Evolutionary conservation across 2,113 vertebrate genomes (phyloP).

Genomic region (Phylloscopus whistleri): DNA sequence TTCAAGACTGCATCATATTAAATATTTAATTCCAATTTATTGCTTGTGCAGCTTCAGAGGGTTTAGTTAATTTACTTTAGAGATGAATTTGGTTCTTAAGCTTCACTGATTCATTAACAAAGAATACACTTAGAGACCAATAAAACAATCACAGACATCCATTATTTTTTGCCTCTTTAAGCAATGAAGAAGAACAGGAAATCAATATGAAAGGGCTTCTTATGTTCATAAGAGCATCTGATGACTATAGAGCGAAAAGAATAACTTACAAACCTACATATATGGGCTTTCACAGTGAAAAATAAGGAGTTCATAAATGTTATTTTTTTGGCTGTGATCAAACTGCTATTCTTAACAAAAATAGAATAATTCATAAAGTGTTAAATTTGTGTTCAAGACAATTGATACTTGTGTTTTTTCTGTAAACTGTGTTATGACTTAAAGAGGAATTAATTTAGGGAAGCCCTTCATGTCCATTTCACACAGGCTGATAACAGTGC

Average conservation of each 20-base stretch:
- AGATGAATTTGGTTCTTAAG: not conserved
- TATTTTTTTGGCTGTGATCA: not conserved
- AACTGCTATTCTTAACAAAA: not conserved
- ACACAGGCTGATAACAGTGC: not conserved
- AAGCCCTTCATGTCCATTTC: not conserved
- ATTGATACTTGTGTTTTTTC: not conserved
- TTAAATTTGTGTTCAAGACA: not conserved
- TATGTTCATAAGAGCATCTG: not conserved
- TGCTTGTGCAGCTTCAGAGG: not conserved
- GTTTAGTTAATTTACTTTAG: not conserved
- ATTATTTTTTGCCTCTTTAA: conserved; percentile 1
- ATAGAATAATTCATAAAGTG: not conserved
- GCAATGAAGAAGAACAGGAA: not conserved
- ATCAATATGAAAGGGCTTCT: not conserved
- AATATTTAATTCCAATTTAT: not conserved
- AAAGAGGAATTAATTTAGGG: not conserved
- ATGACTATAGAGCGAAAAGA: not conserved
- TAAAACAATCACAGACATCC: not conserved
- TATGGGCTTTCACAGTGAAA: not conserved
- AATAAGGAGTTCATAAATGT: not conserved
- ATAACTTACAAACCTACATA: not conserved
- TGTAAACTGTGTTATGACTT: not conserved
- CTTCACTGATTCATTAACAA: not conserved
- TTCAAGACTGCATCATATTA: not conserved
- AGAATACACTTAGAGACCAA: not conserved